Percentiles rank a stretch among this genome's conserved stretches.
phyloP scores from a whole-genome alignment of 2,113 vertebrate species.

The Prunella fulvescens region DNA sequence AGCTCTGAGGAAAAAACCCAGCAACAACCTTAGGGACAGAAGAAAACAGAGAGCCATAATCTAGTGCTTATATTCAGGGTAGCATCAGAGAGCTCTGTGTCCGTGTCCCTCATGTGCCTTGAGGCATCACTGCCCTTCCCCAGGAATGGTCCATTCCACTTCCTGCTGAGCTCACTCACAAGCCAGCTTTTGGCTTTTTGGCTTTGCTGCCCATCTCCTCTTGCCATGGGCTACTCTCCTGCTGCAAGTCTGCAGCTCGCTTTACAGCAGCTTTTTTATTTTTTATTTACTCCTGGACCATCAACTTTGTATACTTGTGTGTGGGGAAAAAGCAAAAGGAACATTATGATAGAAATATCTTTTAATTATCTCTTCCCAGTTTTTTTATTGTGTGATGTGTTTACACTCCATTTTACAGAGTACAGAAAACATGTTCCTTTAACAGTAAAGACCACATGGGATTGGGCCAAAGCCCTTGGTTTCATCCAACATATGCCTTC shows the following conservation, averaged over 20 bases:
- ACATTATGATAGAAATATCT: background rate
- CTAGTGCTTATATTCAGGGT: background rate
- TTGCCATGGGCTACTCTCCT: background rate
- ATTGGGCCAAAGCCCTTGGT: background rate
- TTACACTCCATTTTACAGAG: background rate
- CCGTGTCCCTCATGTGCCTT: fast-evolving
- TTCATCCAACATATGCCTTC: background rate
- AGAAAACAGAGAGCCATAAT: background rate
- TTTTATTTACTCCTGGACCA: background rate
- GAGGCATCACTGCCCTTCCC: background rate
- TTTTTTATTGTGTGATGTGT: background rate
- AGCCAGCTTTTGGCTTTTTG: background rate
- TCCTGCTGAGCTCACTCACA: background rate
- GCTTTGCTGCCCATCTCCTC: background rate
- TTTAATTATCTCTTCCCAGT: background rate
- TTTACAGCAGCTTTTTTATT: background rate
- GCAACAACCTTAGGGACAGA: background rate
- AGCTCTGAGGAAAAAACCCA: fast-evolving
- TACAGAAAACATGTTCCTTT: background rate
- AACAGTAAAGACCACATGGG: background rate
- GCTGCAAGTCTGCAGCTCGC: background rate
- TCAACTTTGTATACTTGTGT: background rate
- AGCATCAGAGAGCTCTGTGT: background rate
- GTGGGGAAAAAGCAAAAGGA: background rate
- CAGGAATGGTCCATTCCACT: background rate